phyloP scores from a whole-genome alignment of 2,888 invertebrate species.

The Morpho deidamia region DNA sequence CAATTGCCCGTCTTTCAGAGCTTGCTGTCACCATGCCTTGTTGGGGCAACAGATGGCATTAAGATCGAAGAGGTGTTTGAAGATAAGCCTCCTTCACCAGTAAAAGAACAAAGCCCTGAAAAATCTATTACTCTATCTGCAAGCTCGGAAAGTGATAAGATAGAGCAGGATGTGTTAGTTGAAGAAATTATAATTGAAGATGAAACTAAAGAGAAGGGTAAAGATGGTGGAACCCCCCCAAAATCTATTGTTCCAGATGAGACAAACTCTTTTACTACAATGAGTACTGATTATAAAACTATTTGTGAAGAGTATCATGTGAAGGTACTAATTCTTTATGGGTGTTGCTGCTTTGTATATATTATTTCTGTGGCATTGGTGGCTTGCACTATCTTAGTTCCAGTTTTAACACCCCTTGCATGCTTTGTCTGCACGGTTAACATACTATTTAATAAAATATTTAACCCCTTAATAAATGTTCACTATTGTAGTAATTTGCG shows the following conservation, averaged over 20 bases:
- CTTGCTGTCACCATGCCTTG: slow-evolving; percentile 59
- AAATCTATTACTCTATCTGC: slow-evolving; percentile 31
- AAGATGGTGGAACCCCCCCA: slow-evolving; percentile 42
- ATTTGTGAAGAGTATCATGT: slow-evolving; percentile 83
- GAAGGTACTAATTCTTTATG: slow-evolving; percentile 74
- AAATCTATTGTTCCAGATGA: slow-evolving; percentile 60
- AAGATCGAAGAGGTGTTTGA: slow-evolving; percentile 28
- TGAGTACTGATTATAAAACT: slow-evolving; percentile 85
- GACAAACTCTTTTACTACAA: slow-evolving; percentile 71
- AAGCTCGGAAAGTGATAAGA: slow-evolving; percentile 40
- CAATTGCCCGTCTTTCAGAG: slow-evolving; percentile 55
- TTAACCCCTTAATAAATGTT: slow-evolving; percentile 30
- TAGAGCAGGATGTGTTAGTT: slow-evolving; percentile 56
- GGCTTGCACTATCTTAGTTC: slow-evolving; percentile 34
- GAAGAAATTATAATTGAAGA: slow-evolving; percentile 24
- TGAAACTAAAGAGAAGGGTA: slow-evolving; percentile 40
- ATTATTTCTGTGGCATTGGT: slow-evolving; percentile 27
- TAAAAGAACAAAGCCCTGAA: slow-evolving; percentile 33
- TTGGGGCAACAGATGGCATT: slow-evolving; percentile 36
- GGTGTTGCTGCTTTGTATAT: slow-evolving; percentile 36
- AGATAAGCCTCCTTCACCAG: slow-evolving; percentile 17
- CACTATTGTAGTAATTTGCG: slow-evolving; percentile 7
- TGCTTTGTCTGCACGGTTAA: slow-evolving; percentile 39
- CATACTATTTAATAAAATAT: slow-evolving; percentile 32
- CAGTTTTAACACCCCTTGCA: slow-evolving; percentile 37